Base-by-base conservation (phyloP, 2,888 invertebrate genomes). In the Lycophotia porphyrea region DNA sequence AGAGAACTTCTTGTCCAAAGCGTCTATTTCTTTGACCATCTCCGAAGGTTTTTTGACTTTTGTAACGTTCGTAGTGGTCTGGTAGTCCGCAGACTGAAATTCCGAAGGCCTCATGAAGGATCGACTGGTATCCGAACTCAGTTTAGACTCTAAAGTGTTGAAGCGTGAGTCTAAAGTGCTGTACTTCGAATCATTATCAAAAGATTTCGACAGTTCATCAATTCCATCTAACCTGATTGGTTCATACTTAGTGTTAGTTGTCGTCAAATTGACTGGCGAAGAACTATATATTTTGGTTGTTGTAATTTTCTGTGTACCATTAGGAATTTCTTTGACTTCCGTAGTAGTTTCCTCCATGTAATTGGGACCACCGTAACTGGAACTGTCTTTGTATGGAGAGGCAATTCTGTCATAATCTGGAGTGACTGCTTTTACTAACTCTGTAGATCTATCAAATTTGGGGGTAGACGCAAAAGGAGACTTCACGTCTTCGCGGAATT, bases 1-100 rank as follows among this genome's bases (percentile, higher is more conserved):
- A 9, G 97, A 94, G 94, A 97, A 97, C 87, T 97, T 97, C 86
- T 97, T 97, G 81, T 97, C 97, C 83, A 97, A 87, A n/a, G 95
- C 95, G 63, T 97, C 97, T 0, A 96, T 93, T 74, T 97, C 97
- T 68, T 95, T 96, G 1, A 93, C 89, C 77, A 96, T 64, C 3
- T 96, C 96, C 4, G 93, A 86, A 0, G 96, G 95, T 34, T 95
- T 94, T 77, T 94, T 96, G 0, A 93, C 89, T 42, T 94, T 94
- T 0, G 92, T 91, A 0, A 95, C 88, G 75, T 89, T 94, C 0
- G 93, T 88, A 0, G 92, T 88, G 0, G 93, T 74, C 55, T 95
- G 95, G 78, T 90, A 95, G 36, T 96, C 96, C 0, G 95, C 92
- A 0, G 94, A 88, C 39, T 95, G 95, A 90, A 96, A 96, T n/a